Evolutionary conservation across 92 coral and sea anemone species (phyloP), one percentile per base, ranked within the genome.

Genomic region (Palythoa heliodiscus): DNA sequence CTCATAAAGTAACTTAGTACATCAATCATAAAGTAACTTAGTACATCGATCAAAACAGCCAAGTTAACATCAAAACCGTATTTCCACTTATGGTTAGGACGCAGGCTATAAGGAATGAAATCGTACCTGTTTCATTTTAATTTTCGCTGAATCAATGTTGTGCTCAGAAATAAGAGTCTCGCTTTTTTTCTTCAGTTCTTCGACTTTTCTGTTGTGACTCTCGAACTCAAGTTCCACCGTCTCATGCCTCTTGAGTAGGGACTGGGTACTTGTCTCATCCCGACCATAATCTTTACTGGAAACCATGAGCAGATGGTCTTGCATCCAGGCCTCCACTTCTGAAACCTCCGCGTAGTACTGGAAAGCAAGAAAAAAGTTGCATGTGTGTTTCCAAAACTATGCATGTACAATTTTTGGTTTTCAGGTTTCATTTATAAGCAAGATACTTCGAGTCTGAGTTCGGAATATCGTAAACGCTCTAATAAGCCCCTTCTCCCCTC

Each of bases 251-350:
- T 97, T 95, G 39, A 95, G 87, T 73, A 95, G 89, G 66, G 94
- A 82, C 87, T 95, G 93, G 48, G 98, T 95, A 73, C 95, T 92
- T 52, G 97, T 90, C 76, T 94, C 95, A 66, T 93, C 97, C 50
- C 97, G 98, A 38, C 98, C 98, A 71, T 86, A 95, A 83, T 95
- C 98, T 69, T 92, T 90, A 78, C 94, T 94, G 17, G 95, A 94
- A 52, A 93, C 98, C 19, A 90, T 87, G 2, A 93, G 95, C 55
- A 96, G 87, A 69, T 92, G 93, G 74, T 96, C 98, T 78, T 90
- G 93, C 66, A 96, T 87, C 98, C 98, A 94, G 82, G 93, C 90
- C 86, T 94, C 98, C 25, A 92, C 90, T 29, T 94, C 98, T 29
- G 93, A 85, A 71, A 96, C 96, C 83, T 94, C 94, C 10, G 93